Base-by-base conservation (phyloP, 2,113 vertebrate genomes). In the Neopipo cinnamomea region DNA sequence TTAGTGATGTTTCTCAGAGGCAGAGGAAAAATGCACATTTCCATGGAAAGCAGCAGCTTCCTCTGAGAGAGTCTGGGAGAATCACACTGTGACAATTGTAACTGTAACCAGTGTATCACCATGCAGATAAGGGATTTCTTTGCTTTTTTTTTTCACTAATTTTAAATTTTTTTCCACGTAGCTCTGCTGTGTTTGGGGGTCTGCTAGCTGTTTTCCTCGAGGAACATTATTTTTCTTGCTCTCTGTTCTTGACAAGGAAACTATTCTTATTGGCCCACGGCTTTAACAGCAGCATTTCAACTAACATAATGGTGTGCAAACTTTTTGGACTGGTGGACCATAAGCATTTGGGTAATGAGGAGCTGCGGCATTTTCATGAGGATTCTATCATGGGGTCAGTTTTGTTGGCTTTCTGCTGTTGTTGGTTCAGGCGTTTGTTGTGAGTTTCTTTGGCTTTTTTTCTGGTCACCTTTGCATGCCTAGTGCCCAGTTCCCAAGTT, bases 301-400 rank as follows among this genome's bases (percentile, higher is more conserved):
- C 22, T 50, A 0, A 0, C 39, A 41, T 5, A 24, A 12, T 3
- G 11, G 11, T 30, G 7, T 14, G 41, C 41, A 82, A 66, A 41
- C 14, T 1, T 61, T 55, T 35, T 12, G 14, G 44, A 16, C 22
- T 8, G 22, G 47, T 0, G 17, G 65, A 27, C 28, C 28, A 3
- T 15, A 33, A 81, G 67, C 9, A 88, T 67, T 61, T 49, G 25
- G 44, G 65, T 30, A 35, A 61, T 44, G 79, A 63, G 50, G 59
- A 84, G 33, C 24, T 31, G 62, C 19, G 31, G 52, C 10, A 46
- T 66, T 52, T 65, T 87, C 88, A 61, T 83, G 65, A 27, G 84
- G 17, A 58, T 55, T 24, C 44, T 70, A 18, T n/a, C 27, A 41
- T 23, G 65, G 23, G 61, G 35, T 61, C 9, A 11, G 7, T 62